Base-by-base conservation (phyloP, 1,140 invertebrate genomes). In the Drosophila suzukii region DNA sequence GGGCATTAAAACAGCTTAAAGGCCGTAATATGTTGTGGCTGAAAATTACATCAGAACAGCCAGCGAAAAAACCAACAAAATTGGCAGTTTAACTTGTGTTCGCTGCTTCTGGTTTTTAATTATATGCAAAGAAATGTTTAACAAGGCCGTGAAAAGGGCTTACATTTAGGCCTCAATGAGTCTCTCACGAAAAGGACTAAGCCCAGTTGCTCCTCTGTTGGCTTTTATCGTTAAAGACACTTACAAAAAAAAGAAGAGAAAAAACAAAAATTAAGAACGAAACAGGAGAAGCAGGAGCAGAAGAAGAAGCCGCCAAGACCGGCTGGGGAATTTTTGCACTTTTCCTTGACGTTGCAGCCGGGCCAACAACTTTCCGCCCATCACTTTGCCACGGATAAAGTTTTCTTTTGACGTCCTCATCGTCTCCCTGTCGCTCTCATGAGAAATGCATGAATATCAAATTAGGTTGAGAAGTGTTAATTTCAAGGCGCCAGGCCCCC, bases 401-500 rank as follows among this genome's bases (percentile, higher is more conserved):
- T 85, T 81, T 79, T 34, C 41, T 53, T 59, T 68, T 60, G 44
- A 53, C 67, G 53, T 12, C 56, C 50, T 43, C 59, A 44, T 51
- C 51, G 34, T 44, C 44, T 24, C 63, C 39, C 47, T 54, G 50
- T 58, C 43, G 53, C 47, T 71, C 81, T 84, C 82, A 68, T 57
- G 82, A 86, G 78, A 71, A 86, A 57, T 85, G 82, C 78, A 85
- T 86, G 75, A 85, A 86, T 85, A 75, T 81, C 70, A 86, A 85
- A 85, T 86, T 85, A 71, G 82, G 68, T 78, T 75, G 70, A 63
- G 65, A 86, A 85, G 82, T 85, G 82, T 86, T 85, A 85, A 85
- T 86, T 85, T 85, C 78, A 86, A 75, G 82, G 75, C 82, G 30
- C 65, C 34, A 34, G 36, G 32, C 36, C 30, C 10, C 15, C 32